These are phyloP conservation scores for Cyanoderma ruficeps DNA, from an alignment of 2,113 vertebrate genomes.

Conservation along the genomic window DNA sequence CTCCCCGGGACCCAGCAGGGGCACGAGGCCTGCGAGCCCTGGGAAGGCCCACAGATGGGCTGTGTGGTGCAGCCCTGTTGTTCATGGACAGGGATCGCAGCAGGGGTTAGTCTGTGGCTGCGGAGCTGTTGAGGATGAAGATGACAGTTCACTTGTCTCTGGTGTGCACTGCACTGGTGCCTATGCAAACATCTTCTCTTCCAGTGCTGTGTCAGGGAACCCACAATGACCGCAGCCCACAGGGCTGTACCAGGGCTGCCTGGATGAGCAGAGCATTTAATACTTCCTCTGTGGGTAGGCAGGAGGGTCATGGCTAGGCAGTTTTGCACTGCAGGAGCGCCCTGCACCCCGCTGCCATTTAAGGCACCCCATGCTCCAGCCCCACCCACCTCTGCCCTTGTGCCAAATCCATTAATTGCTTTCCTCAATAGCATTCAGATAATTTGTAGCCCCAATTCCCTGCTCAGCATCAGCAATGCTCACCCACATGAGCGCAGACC, in stretches of 20 bases:
- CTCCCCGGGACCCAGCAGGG: background rate
- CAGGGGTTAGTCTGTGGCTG: background rate
- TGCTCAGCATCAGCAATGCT: background rate
- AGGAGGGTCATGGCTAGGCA: background rate
- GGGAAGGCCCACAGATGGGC: background rate
- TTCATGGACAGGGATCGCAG: background rate
- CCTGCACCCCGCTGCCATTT: background rate
- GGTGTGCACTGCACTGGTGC: rapidly evolving
- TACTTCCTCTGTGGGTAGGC: background rate
- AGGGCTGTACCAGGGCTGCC: background rate
- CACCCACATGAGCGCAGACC: background rate
- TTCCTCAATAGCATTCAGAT: background rate
- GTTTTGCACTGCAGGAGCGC: rapidly evolving
- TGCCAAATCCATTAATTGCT: background rate
- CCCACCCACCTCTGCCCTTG: background rate
- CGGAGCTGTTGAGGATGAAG: background rate
- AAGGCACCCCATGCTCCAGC: background rate
- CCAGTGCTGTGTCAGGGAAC: background rate
- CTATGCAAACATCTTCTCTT: background rate
- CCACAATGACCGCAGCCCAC: background rate
- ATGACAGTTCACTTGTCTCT: background rate
- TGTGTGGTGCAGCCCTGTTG: background rate
- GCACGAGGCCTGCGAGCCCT: background rate
- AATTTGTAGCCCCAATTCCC: background rate
- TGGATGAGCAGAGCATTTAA: background rate